Conservation (phyloP, 2,797 vertebrate species). For the Antennarius maculatus region DNA sequence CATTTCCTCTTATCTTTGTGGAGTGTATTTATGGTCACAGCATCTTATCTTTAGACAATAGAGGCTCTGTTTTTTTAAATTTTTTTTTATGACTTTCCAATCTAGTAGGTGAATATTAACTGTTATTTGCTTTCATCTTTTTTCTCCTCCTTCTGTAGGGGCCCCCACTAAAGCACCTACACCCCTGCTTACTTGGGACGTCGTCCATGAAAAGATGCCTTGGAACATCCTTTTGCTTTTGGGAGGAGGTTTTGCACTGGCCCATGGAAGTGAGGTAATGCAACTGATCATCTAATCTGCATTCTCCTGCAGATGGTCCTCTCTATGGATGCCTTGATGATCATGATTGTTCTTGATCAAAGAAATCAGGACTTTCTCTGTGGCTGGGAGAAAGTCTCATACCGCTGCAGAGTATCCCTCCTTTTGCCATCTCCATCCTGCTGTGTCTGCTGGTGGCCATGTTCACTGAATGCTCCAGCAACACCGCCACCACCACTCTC, state of each 20-base stretch:
- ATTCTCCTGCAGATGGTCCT: background rate
- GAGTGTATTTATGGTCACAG: slow-evolving; percentile 4
- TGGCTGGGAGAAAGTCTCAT: slow-evolving; percentile 87
- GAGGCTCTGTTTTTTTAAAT: background rate
- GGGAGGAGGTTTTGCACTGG: slow-evolving; percentile 90
- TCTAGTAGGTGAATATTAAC: background rate
- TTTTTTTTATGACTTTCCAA: slow-evolving; percentile 1
- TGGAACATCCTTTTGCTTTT: slow-evolving; percentile 89
- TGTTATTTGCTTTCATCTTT: background rate
- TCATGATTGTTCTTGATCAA: slow-evolving; percentile 9
- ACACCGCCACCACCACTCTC: slow-evolving; percentile 92
- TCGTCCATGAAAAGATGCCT: slow-evolving; percentile 85
- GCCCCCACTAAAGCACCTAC: slow-evolving; percentile 22
- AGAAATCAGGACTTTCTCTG: slow-evolving; percentile 85
- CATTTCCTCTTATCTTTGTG: slow-evolving; percentile 16
- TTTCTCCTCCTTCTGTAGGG: slow-evolving; percentile 16
- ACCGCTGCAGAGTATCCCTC: slow-evolving; percentile 83
- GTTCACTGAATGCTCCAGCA: slow-evolving; percentile 95
- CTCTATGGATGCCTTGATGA: background rate
- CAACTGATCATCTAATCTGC: background rate
- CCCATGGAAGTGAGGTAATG: slow-evolving; percentile 87
- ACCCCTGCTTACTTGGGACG: slow-evolving; percentile 78
- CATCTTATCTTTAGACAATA: slow-evolving; percentile 24
- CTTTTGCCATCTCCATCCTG: slow-evolving; percentile 81
- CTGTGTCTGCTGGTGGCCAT: slow-evolving; percentile 84